Base-by-base conservation (phyloP, 2,797 vertebrate genomes). In the Ataeniobius toweri region DNA sequence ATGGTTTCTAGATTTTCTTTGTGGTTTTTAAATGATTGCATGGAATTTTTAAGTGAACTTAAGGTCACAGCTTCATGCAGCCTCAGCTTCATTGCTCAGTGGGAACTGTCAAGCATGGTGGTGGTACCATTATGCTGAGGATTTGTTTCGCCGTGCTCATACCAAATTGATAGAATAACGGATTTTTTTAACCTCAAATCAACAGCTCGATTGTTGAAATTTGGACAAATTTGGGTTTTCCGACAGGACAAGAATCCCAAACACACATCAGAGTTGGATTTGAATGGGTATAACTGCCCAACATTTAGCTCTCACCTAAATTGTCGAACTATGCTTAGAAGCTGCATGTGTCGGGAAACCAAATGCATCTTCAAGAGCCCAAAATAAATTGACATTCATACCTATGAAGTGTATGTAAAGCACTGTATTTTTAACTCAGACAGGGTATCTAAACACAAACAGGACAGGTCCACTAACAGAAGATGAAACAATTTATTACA, bases 401-500 rank as follows among this genome's bases (percentile, higher is more conserved):
- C 61, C 61, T 65, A 5, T 65, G 18, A 8, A 39, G 18, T 22
- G 7, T 36, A 22, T 6, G 24, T 46, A 16, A 69, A 69, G 24
- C 20, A 26, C 41, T 26, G 67, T 48, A 26, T 75, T 56, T 74
- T 51, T n/a, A 2, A n/a, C 73, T 76, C 71, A n/a, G 28, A 5
- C 41, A 3, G 75, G 79, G 71, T 77, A 80, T 83, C 74, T 82
- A 80, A 53, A 81, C 31, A 75, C 73, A 73, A 83, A 76, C 67
- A n/a, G 65, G 81, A 50, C 77, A 82, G 76, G 72, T 82, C 48
- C 4, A 0, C 70, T 80, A 79, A 71, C 83, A 85, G 71, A 82
- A 79, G 79, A 84, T 77, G 80, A 84, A 86, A 81, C 65, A 44
- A 56, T 48, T 81, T 73, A 39, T 80, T 44, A 86, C 80, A 78